phyloP scores from a whole-genome alignment of 2,113 vertebrate species.

The Zootoca vivipara region DNA sequence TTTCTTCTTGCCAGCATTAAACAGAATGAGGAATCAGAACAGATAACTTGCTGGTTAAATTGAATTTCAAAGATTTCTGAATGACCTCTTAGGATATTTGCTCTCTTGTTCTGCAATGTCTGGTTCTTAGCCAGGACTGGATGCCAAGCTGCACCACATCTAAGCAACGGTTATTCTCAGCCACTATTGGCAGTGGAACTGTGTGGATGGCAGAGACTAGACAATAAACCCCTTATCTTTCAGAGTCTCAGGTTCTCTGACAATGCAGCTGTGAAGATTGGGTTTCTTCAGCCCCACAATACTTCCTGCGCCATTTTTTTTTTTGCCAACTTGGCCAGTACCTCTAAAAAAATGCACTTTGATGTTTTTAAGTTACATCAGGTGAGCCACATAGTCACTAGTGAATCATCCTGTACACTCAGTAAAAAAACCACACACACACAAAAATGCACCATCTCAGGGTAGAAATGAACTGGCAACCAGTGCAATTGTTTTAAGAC shows the following conservation, averaged over 20 bases:
- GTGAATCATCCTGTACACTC: neutral
- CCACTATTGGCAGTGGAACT: constrained; percentile 19
- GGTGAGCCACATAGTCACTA: neutral
- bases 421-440: neutral
- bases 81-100: constrained; percentile 39
- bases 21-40: constrained; percentile 28
- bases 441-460: neutral
- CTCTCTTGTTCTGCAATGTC: constrained; percentile 39
- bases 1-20: constrained; percentile 32
- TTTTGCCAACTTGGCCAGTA: neutral
- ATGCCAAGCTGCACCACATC: constrained; percentile 33
- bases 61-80: constrained; percentile 55
- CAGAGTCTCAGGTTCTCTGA: constrained; percentile 29
- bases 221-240: constrained; percentile 33
- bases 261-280: constrained; percentile 26
- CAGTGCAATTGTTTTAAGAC: no score
- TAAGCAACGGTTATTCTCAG: constrained; percentile 47
- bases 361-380: constrained; percentile 41
- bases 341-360: neutral
- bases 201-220: constrained; percentile 28
- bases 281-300: neutral
- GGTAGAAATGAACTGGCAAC: no score
- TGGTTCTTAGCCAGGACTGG: constrained; percentile 37
- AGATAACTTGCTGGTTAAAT: constrained; percentile 14
- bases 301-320: neutral